These are phyloP conservation scores for Bombyx huttoni DNA, from an alignment of 2,888 invertebrate genomes.

Conservation along the genomic window DNA sequence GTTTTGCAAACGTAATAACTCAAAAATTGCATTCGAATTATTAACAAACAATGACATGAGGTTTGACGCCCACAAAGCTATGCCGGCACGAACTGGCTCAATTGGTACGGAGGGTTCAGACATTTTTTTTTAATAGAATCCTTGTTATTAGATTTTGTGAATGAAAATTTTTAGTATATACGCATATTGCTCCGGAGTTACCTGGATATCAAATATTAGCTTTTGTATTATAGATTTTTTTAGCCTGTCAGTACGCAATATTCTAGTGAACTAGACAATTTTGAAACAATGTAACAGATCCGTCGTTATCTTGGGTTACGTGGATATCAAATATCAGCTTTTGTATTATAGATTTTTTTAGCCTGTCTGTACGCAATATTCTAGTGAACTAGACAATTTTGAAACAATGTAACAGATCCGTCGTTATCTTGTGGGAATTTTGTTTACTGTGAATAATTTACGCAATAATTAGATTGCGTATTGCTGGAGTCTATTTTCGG, in stretches of 20 bases:
- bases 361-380: background rate
- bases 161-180: too few species aligned
- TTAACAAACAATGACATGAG: background rate
- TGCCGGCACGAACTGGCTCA: background rate
- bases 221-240: too few species aligned
- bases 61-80: background rate
- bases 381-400: background rate
- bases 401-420: constrained; percentile 1
- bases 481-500: too few species aligned
- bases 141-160: too few species aligned
- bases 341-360: too few species aligned
- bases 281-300: background rate
- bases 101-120: background rate
- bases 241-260: too few species aligned
- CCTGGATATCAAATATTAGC: too few species aligned
- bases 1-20: background rate
- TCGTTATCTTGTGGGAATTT: constrained; percentile 5
- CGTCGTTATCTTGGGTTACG: constrained; percentile 9
- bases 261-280: background rate
- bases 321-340: too few species aligned
- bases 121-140: too few species aligned
- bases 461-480: background rate
- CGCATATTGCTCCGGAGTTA: too few species aligned
- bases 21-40: constrained; percentile 3
- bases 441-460: background rate